These are phyloP conservation scores for Amiota mariae DNA, from an alignment of 2,888 invertebrate species.

Conservation along the genomic window DNA sequence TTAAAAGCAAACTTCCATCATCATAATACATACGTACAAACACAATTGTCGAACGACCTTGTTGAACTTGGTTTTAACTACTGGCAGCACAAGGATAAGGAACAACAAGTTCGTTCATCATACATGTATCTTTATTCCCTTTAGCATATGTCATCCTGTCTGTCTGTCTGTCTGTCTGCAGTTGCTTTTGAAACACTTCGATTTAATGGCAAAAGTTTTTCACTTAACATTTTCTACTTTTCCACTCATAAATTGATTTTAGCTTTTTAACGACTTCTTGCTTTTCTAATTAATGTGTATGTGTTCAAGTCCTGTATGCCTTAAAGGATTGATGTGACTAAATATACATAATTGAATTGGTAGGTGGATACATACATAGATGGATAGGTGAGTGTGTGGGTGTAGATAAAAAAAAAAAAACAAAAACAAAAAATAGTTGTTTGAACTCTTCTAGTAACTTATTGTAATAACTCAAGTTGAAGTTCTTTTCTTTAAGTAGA, in stretches of 20 bases:
- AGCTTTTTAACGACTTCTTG: constrained; percentile 27
- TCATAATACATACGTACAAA: too few relatives aligned
- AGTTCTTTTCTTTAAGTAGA: not conserved
- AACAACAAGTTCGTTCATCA: too few relatives aligned
- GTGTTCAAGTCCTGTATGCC: not conserved
- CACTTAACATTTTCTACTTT: constrained; percentile 22
- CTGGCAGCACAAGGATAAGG: too few relatives aligned
- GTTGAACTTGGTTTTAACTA: too few relatives aligned
- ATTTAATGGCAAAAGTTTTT: constrained; percentile 29
- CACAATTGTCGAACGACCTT: too few relatives aligned
- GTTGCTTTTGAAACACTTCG: not conserved
- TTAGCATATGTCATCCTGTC: too few relatives aligned
- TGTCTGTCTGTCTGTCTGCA: too few relatives aligned
- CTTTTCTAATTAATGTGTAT: constrained; percentile 18
- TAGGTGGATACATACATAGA: not conserved
- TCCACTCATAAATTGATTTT: constrained; percentile 26
- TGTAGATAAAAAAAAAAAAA: too few relatives aligned
- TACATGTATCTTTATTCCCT: too few relatives aligned
- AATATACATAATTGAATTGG: not conserved
- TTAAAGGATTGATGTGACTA: not conserved
- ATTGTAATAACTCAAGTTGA: not conserved
- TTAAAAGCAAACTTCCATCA: too few relatives aligned
- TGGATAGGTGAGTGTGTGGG: too few relatives aligned
- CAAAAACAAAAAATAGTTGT: not conserved
- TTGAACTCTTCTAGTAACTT: not conserved